A percentile compares a stretch with the other conserved stretches of the same genome.
These are phyloP conservation scores for Lepidothrix coronata DNA, from an alignment of 2,113 vertebrate genomes.

Conservation along the genomic window DNA sequence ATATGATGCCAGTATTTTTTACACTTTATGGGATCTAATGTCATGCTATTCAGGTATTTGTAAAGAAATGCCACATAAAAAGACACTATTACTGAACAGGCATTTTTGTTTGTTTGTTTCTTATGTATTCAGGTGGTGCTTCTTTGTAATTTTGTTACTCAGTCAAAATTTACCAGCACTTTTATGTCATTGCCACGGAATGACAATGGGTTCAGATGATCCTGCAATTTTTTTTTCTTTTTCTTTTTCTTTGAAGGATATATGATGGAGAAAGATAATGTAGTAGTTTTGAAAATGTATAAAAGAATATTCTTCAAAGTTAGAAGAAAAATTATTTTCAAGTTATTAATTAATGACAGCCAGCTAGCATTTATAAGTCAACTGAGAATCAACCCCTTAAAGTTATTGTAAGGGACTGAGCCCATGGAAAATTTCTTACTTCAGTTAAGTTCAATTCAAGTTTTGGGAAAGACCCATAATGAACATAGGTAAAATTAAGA, in stretches of 20 bases:
- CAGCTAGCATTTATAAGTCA: neutral
- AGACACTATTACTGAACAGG: neutral
- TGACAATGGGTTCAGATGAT: neutral
- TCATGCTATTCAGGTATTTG: neutral
- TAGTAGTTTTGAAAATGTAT: neutral
- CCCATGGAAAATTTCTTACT: neutral
- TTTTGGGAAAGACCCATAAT: constrained; percentile 4
- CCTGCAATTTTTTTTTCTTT: neutral
- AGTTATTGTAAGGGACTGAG: neutral
- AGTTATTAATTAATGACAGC: neutral
- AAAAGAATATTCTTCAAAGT: neutral
- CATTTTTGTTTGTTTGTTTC: neutral
- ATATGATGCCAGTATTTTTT: neutral
- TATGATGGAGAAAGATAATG: neutral
- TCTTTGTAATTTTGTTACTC: neutral
- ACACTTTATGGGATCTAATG: neutral
- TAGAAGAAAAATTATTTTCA: neutral
- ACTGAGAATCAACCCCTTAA: neutral
- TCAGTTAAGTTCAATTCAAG: neutral
- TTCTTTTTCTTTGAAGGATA: neutral
- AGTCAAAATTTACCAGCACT: neutral
- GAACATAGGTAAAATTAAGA: neutral
- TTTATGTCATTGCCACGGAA: neutral
- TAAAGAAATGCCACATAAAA: neutral
- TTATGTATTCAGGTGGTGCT: neutral